phyloP scores from a whole-genome alignment of 2,797 vertebrate genomes.

The Salarias fasciatus region DNA sequence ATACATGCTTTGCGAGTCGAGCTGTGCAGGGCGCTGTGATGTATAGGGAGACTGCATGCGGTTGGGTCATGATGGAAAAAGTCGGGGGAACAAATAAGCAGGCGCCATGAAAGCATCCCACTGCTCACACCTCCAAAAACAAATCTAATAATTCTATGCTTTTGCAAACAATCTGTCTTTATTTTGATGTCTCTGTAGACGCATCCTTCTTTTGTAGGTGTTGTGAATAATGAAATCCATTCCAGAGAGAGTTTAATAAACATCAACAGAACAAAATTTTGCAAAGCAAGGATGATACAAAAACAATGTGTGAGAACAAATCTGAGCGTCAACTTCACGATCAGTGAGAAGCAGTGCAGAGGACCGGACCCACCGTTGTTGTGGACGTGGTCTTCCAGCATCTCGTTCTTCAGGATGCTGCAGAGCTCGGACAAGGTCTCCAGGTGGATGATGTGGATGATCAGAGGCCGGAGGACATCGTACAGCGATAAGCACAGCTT shows the following conservation, averaged over 20 bases:
- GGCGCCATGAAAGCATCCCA: neutral
- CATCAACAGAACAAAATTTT: neutral
- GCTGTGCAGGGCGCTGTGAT: neutral
- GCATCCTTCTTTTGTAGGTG: neutral
- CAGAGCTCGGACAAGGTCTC: conserved; percentile 98
- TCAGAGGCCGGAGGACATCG: conserved; percentile 94
- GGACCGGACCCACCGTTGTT: conserved; percentile 87
- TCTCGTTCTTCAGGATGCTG: conserved; percentile 98
- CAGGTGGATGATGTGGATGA: conserved; percentile 97
- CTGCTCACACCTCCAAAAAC: no score
- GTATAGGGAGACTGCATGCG: conserved; percentile 1
- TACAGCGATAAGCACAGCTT: conserved; percentile 94
- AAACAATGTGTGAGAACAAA: no score
- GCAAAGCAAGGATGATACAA: no score
- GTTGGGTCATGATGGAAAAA: neutral
- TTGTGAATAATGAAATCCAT: neutral
- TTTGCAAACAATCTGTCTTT: no score
- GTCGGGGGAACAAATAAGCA: neutral
- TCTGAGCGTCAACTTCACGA: neutral
- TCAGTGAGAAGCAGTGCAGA: no score
- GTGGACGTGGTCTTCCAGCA: conserved; percentile 98
- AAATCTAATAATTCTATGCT: no score
- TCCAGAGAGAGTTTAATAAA: neutral
- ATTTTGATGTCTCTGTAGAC: neutral
- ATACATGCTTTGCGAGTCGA: neutral